Conservation (phyloP, 2,888 invertebrate species). For the Tenodera sinensis region DNA sequence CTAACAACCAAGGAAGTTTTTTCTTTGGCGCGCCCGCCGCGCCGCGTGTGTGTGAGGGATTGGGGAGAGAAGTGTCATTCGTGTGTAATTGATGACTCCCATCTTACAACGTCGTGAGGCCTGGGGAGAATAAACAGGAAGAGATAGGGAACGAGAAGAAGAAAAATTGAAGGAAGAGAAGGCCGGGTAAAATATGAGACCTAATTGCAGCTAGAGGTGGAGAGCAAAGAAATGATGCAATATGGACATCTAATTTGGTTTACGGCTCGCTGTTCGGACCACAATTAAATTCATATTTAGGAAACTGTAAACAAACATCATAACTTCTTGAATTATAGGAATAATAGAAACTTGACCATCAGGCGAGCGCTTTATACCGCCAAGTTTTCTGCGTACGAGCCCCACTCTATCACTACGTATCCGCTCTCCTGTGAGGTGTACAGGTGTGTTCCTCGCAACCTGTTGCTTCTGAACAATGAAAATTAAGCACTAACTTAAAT, state of each 20-base stretch:
- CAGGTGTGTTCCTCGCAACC: too few species aligned
- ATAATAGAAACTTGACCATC: too few species aligned
- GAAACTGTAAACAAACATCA: too few species aligned
- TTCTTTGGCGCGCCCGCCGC: background rate
- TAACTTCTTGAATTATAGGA: too few species aligned
- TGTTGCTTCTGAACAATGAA: too few species aligned
- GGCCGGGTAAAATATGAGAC: background rate
- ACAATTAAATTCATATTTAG: too few species aligned
- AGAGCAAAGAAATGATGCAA: background rate
- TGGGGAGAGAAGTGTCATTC: slow-evolving; percentile 25
- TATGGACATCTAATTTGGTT: background rate
- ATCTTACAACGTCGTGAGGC: background rate
- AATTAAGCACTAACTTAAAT: too few species aligned
- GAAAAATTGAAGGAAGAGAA: slow-evolving; percentile 10
- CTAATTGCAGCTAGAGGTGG: background rate
- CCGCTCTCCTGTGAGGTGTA: too few species aligned
- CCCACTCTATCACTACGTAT: too few species aligned
- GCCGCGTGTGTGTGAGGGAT: slow-evolving; percentile 3
- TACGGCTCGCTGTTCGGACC: background rate
- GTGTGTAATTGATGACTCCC: slow-evolving; percentile 27
- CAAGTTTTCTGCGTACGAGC: too few species aligned
- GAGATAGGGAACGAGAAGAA: slow-evolving; percentile 5
- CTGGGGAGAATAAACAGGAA: slow-evolving; percentile 4
- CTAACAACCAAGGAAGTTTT: background rate
- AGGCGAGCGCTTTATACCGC: too few species aligned